Percentiles rank a stretch among this genome's conserved stretches.
phyloP scores from a whole-genome alignment of 2,888 invertebrate species.

The Eucera pruinosa region DNA sequence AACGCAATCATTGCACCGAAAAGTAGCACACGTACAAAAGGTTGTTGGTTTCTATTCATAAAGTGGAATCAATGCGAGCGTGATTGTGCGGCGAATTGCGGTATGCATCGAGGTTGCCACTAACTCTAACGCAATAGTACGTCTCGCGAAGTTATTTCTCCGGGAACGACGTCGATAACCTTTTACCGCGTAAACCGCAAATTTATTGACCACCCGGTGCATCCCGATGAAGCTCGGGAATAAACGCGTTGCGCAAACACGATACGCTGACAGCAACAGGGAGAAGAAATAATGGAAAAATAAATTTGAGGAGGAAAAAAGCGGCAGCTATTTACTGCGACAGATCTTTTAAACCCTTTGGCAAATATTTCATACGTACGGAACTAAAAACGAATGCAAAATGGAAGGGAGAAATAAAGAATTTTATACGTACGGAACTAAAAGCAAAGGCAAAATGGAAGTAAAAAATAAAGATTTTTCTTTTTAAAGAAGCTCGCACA shows the following conservation, averaged over 20 bases:
- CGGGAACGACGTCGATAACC: slow-evolving; percentile 63
- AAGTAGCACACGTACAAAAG: background rate
- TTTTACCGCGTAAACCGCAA: slow-evolving; percentile 62
- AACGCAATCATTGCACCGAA: too few relatives aligned
- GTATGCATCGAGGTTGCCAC: slow-evolving; percentile 24
- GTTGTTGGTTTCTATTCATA: background rate
- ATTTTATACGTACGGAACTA: too few relatives aligned
- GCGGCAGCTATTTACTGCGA: slow-evolving; percentile 1
- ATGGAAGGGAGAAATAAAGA: slow-evolving; percentile 2
- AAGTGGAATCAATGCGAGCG: slow-evolving; percentile 28
- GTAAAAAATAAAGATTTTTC: too few relatives aligned
- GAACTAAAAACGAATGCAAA: background rate
- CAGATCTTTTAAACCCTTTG: background rate
- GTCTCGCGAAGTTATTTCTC: slow-evolving; percentile 45
- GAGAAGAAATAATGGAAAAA: background rate
- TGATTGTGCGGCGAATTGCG: slow-evolving; percentile 19
- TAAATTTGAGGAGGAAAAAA: background rate
- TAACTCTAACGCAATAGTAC: slow-evolving; percentile 43
- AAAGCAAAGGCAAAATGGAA: too few relatives aligned
- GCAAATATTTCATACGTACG: slow-evolving; percentile 10
- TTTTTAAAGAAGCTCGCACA: too few relatives aligned
- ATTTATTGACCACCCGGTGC: slow-evolving; percentile 63
- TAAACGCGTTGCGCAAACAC: slow-evolving; percentile 40
- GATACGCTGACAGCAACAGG: background rate
- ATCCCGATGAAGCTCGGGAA: slow-evolving; percentile 20